A percentile compares a stretch with the other conserved stretches of the same genome.
phyloP scores from a whole-genome alignment of 2,113 vertebrate genomes.

The Eulemur macaco region DNA sequence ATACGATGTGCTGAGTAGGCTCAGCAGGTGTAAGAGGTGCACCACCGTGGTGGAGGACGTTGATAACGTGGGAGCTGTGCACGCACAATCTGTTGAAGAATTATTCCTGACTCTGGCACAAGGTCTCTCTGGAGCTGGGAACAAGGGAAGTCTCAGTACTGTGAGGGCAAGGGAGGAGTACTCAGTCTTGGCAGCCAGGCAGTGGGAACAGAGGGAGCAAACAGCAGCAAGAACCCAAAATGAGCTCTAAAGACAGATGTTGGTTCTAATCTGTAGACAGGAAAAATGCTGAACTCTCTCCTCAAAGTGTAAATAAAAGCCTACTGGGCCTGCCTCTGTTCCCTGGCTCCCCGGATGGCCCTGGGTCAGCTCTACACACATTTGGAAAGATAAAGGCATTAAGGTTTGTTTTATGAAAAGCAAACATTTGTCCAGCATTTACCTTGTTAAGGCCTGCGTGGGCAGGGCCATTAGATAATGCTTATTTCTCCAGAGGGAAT shows the following conservation, averaged over 20 bases:
- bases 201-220: accelerated
- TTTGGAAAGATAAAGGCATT: conserved; percentile 70
- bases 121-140: not conserved
- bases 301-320: conserved; percentile 47
- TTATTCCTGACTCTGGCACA: not conserved
- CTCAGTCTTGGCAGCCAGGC: not conserved
- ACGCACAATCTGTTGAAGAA: not conserved
- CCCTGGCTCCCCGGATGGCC: conserved; percentile 59
- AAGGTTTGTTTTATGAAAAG: conserved; percentile 73
- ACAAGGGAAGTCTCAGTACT: not conserved
- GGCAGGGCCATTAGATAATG: conserved; percentile 46
- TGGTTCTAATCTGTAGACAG: not conserved
- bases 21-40: not conserved
- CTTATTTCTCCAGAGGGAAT: not conserved
- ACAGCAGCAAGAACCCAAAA: not conserved
- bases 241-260: not conserved
- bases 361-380: conserved; percentile 59
- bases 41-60: not conserved
- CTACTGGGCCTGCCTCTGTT: conserved; percentile 37
- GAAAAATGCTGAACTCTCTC: not conserved
- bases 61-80: not conserved
- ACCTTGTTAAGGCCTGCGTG: conserved; percentile 46
- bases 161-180: accelerated
- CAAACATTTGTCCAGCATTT: conserved; percentile 78
- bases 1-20: accelerated